Conservation (phyloP, 2,797 vertebrate genomes). For the Microctenopoma stevenorrisi region DNA sequence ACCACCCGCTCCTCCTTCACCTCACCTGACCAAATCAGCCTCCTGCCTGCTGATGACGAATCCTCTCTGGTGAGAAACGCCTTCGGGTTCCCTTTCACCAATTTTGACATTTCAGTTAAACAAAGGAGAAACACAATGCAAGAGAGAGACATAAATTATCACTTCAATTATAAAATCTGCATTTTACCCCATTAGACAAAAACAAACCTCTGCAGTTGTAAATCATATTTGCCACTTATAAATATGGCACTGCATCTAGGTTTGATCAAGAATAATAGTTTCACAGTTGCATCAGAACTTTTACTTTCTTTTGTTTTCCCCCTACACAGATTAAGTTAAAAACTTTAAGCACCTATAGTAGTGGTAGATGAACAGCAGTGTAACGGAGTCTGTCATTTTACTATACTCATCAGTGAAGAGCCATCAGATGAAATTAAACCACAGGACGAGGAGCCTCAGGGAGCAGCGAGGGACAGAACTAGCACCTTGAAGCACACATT, state of each 20-base stretch:
- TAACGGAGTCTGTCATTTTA: slow-evolving; percentile 9
- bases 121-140: background rate
- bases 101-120: background rate
- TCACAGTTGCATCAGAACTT: background rate
- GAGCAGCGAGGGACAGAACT: slow-evolving; percentile 19
- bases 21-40: slow-evolving; percentile 94
- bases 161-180: too few relatives aligned
- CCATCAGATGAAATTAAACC: slow-evolving; percentile 24
- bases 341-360: background rate
- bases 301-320: background rate
- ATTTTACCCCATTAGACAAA: too few relatives aligned
- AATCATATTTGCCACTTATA: background rate
- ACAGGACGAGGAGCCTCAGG: slow-evolving; percentile 6
- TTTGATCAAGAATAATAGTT: background rate
- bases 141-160: too few relatives aligned
- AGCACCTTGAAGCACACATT: background rate
- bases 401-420: slow-evolving; percentile 15
- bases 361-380: background rate
- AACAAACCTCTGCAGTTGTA: background rate
- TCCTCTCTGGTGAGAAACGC: slow-evolving; percentile 86
- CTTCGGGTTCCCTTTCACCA: background rate
- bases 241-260: background rate
- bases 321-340: background rate
- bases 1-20: slow-evolving; percentile 93
- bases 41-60: slow-evolving; percentile 90